Conservation (phyloP, 2,888 invertebrate species). For the Rotaria macrura region DNA sequence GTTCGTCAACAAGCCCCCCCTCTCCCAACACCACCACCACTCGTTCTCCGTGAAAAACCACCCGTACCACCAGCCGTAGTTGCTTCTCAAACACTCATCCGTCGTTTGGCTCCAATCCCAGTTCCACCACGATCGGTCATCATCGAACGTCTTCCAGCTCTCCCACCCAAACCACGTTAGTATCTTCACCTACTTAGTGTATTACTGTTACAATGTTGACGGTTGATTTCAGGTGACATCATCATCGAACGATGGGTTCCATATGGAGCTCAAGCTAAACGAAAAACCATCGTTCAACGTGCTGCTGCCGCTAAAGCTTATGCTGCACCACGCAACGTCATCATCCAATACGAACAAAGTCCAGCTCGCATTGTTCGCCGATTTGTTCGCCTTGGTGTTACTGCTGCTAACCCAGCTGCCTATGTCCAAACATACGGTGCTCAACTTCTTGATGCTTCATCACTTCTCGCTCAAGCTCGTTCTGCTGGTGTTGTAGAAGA, state of each 20-base stretch:
- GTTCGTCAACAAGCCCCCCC: no score
- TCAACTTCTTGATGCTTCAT: no score
- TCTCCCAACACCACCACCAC: not conserved
- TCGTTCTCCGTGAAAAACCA: not conserved
- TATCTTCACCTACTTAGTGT: not conserved
- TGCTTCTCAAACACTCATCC: not conserved
- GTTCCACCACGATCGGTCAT: no score
- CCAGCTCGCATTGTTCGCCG: not conserved
- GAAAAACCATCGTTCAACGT: no score
- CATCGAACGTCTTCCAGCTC: not conserved
- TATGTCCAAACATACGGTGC: no score
- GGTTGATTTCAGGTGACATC: no score
- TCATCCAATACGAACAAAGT: not conserved
- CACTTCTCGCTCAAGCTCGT: not conserved
- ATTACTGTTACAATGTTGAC: not conserved
- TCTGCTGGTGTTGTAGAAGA: not conserved
- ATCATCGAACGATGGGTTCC: no score
- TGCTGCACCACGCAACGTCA: no score
- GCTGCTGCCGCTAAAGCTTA: no score
- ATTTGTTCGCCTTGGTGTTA: not conserved
- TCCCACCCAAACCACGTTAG: not conserved
- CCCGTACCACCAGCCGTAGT: not conserved
- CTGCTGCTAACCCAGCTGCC: not conserved
- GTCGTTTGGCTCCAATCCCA: no score
- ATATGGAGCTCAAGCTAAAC: no score